These are phyloP conservation scores for fruit fly (Drosophila melanogaster) DNA, from an alignment of 1,140 invertebrate species.

Conservation along the genomic window DNA sequence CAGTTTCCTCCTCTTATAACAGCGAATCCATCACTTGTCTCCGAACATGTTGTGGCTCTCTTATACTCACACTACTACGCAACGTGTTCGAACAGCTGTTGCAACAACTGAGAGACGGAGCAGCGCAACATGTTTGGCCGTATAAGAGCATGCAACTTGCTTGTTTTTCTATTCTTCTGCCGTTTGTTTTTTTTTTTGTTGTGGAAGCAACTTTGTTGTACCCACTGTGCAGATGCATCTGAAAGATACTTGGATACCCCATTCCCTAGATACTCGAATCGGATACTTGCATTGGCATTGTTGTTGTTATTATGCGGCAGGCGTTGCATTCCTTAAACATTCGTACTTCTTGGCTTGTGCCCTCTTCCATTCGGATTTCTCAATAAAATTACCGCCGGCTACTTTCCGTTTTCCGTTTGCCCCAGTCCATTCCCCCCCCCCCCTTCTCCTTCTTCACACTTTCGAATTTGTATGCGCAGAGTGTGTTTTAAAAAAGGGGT, in stretches of 20 bases:
- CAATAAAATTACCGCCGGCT: slow-evolving; percentile 70
- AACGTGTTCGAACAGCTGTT: slow-evolving; percentile 72
- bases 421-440: background rate
- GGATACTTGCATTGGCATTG: slow-evolving; percentile 35
- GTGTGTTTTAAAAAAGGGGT: slow-evolving; percentile 3
- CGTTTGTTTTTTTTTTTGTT: slow-evolving; percentile 21
- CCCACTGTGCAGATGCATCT: slow-evolving; percentile 38
- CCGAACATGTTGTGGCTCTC: slow-evolving; percentile 41
- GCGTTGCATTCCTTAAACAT: slow-evolving; percentile 52
- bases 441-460: background rate
- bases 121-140: slow-evolving; percentile 54
- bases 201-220: slow-evolving; percentile 32
- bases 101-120: slow-evolving; percentile 49
- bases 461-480: slow-evolving; percentile 56
- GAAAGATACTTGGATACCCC: slow-evolving; percentile 26
- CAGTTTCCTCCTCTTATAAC: background rate
- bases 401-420: slow-evolving; percentile 70
- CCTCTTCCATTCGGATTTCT: slow-evolving; percentile 60
- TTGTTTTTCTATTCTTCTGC: slow-evolving; percentile 9
- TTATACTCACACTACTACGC: slow-evolving; percentile 52
- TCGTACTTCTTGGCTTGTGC: slow-evolving; percentile 50
- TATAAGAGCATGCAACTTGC: slow-evolving; percentile 29
- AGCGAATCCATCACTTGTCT: background rate
- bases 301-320: slow-evolving; percentile 67
- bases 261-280: slow-evolving; percentile 14